Base-by-base conservation (phyloP, 1,140 invertebrate genomes). In the Hycleus cichorii region DNA sequence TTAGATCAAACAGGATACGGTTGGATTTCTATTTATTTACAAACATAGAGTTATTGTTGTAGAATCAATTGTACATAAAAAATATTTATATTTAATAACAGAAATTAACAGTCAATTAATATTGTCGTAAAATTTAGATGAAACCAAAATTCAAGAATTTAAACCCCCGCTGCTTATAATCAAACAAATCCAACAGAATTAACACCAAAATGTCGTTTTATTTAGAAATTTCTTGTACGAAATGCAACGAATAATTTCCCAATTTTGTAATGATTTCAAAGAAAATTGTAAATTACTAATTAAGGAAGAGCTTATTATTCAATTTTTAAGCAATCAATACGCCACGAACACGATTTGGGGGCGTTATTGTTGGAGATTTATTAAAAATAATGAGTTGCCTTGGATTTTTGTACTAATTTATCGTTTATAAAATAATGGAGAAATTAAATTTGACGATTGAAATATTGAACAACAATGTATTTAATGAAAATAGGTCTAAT, bases 351-450 rank as follows among this genome's bases (percentile, higher is more conserved):
- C 18, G 18, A 18, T 4, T 32, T 7, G 4, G 32, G 32, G 32
- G 7, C 32, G 32, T 32, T 53, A 46, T 45, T 53, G 51, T 45
- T 53, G 46, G 51, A 53, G 4, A 32, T 32, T 32, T 32, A 32
- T 32, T 32, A 53, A 32, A 56, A 39, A 56, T 56, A 56, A 56
- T 56, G 47, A 56, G 53, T 56, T 56, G 53, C 53, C 53, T 56
- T 56, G 53, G 47, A 47, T 47, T 56, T 18, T 48, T 56, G 53
- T 56, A 53, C 51, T 53, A 42, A 53, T 53, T 45, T 46, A 46
- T 45, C 42, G 40, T 48, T 24, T 8, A 38, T 39, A 53, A 52
- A 40, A 52, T 32, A 4, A 32, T 5, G 7, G 7, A 32, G 7
- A 32, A 32, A 32, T 32, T 7, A 3, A 32, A 56, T 27, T 56